Percentiles rank a stretch among this genome's conserved stretches.
These are phyloP conservation scores for Dendrocopos noguchii DNA, from an alignment of 2,113 vertebrate genomes.

Conservation along the genomic window DNA sequence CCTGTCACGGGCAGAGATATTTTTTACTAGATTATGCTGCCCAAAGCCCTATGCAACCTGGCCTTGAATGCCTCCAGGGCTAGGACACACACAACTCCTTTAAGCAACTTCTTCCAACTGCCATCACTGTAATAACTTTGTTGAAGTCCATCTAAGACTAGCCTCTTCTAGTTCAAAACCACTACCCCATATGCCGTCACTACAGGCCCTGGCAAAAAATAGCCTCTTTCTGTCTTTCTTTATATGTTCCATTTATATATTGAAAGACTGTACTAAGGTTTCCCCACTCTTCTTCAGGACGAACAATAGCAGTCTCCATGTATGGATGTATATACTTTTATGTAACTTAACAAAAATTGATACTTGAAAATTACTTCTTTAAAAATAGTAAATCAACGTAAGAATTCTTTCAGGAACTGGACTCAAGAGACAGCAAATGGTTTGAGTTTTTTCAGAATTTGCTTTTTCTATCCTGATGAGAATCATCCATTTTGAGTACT, in stretches of 20 bases:
- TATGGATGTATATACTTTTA: neutral
- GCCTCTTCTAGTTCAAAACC: neutral
- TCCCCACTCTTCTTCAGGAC: neutral
- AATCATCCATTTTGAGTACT: neutral
- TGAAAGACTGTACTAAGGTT: neutral
- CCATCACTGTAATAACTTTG: rapidly evolving
- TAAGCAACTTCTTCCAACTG: neutral
- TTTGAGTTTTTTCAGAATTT: neutral
- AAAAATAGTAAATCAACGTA: neutral
- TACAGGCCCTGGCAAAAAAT: neutral
- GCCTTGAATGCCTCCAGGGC: neutral
- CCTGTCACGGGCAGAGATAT: neutral
- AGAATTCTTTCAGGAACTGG: neutral
- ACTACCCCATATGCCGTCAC: neutral
- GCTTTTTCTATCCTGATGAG: neutral
- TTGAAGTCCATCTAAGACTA: neutral
- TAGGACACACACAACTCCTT: rapidly evolving
- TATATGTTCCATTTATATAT: neutral
- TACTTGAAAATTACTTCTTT: neutral
- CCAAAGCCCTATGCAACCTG: neutral
- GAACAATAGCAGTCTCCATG: neutral
- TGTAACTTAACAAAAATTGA: neutral
- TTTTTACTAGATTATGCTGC: neutral
- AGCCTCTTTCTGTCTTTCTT: neutral
- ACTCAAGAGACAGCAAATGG: neutral